Conservation (phyloP, 2,113 vertebrate genomes). For the Actenoides lindsayi region DNA sequence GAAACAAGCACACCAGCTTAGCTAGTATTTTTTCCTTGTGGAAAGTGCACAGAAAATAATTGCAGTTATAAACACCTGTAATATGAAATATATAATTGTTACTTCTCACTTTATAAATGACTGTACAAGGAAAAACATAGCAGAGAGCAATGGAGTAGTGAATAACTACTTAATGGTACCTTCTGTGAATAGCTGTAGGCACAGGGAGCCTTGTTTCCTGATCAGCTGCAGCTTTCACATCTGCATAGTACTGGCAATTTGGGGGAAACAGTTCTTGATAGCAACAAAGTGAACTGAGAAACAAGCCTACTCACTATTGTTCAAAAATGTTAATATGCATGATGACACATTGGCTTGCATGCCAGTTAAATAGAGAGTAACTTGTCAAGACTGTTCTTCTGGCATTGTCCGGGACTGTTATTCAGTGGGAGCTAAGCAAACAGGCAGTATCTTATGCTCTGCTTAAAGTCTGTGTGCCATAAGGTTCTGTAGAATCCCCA, state of each 20-base stretch:
- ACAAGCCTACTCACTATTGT: background rate
- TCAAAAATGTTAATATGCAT: background rate
- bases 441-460: conserved; percentile 42
- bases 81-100: conserved; percentile 14
- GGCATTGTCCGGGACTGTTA: background rate
- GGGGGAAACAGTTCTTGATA: background rate
- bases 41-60: conserved; percentile 26
- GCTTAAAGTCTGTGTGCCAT: background rate
- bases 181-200: background rate
- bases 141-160: background rate
- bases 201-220: background rate
- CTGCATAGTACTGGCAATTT: background rate
- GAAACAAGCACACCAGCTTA: background rate
- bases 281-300: background rate
- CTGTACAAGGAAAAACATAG: background rate
- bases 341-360: background rate
- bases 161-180: background rate
- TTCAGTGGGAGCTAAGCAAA: background rate
- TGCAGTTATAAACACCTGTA: background rate
- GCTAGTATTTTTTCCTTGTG: background rate
- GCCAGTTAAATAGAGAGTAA: background rate
- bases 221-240: background rate
- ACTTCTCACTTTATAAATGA: background rate
- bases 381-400: background rate
- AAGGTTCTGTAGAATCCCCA: background rate